phyloP scores from a whole-genome alignment of 2,888 invertebrate species.

The Psylliodes chrysocephalus region DNA sequence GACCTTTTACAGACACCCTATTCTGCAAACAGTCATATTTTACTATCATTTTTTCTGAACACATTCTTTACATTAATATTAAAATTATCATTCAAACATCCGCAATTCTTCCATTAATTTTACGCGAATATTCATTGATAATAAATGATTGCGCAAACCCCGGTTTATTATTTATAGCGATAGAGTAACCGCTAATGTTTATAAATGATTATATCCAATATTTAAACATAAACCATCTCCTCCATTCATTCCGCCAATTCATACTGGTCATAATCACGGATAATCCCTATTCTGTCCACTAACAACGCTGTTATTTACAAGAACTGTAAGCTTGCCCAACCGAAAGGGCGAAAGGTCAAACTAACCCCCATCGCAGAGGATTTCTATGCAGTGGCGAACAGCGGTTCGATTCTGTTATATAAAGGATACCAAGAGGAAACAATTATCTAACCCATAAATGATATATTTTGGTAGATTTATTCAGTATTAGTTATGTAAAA shows the following conservation, averaged over 20 bases:
- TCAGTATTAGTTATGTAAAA: no score
- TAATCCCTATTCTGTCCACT: slow-evolving; percentile 38
- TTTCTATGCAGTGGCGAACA: not conserved
- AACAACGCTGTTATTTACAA: slow-evolving; percentile 41
- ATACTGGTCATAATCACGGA: slow-evolving; percentile 33
- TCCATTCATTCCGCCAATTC: slow-evolving; percentile 31
- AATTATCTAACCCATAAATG: no score
- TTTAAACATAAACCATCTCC: slow-evolving; percentile 20
- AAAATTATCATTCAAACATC: no score
- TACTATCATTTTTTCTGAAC: no score
- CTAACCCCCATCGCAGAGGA: not conserved
- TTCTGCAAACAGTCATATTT: no score
- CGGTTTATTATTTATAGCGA: slow-evolving; percentile 13
- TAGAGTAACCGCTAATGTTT: not conserved
- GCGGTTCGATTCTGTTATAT: no score
- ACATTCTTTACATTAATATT: no score
- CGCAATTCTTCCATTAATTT: slow-evolving; percentile 1
- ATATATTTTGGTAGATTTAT: no score
- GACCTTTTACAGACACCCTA: no score
- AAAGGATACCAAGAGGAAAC: no score
- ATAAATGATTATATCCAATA: slow-evolving; percentile 22
- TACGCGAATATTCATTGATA: not conserved
- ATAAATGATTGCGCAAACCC: slow-evolving; percentile 3
- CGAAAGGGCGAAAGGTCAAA: slow-evolving; percentile 21
- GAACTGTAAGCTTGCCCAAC: slow-evolving; percentile 37